Conservation (phyloP, 2,888 invertebrate species). For the Metallyticus violacea region DNA sequence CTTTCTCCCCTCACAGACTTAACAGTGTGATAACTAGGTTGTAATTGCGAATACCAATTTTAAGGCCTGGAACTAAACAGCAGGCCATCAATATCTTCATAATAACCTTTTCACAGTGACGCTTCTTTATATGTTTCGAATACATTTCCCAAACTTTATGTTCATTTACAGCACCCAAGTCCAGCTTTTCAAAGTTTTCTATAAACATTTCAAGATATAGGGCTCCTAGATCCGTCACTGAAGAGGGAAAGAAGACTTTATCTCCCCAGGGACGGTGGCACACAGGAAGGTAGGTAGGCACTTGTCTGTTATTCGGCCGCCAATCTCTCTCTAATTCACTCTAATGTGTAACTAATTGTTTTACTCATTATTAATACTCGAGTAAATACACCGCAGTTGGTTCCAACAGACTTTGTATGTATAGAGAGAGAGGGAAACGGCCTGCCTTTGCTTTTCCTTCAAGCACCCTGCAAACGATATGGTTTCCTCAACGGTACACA, state of each 20-base stretch:
- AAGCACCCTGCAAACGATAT: conserved; percentile 5
- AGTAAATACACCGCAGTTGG: conserved; percentile 26
- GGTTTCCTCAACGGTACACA: background rate
- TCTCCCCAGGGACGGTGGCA: background rate
- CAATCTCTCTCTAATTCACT: conserved; percentile 42
- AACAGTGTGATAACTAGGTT: no score
- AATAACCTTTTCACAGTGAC: no score
- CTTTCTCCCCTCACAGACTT: no score
- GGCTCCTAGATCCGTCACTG: background rate
- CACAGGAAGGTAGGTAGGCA: background rate
- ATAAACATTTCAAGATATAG: no score
- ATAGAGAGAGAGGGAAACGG: background rate
- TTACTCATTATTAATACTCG: conserved; percentile 46
- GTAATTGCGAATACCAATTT: no score
- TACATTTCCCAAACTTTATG: no score
- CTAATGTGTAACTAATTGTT: conserved; percentile 51
- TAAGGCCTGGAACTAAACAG: no score
- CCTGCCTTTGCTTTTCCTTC: background rate
- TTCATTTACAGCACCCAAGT: no score
- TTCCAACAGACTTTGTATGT: background rate
- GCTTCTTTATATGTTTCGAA: no score
- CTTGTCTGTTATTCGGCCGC: conserved; percentile 3
- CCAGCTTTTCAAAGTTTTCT: no score
- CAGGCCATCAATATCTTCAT: no score
- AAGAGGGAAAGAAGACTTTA: background rate